These are phyloP conservation scores for Clavelina lepadiformis DNA, from an alignment of 23 tunicate species.

Conservation along the genomic window DNA sequence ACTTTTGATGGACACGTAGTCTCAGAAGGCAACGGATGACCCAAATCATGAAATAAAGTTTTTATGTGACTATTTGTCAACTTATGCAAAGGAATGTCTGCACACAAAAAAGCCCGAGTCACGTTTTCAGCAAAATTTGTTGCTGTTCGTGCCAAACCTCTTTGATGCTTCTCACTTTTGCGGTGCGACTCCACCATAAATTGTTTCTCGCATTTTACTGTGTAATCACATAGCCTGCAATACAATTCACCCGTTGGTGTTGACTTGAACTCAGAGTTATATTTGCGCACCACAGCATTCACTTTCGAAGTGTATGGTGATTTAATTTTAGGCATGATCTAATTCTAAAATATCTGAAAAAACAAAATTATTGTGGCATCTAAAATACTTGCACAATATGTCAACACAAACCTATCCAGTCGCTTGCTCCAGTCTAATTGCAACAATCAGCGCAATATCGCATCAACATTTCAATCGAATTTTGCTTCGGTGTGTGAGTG, in stretches of 20 bases:
- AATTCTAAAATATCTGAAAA: too few relatives aligned
- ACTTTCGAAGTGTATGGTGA: conserved; percentile 9
- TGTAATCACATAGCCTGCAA: conserved; percentile 11
- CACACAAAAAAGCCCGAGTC: conserved; percentile 18
- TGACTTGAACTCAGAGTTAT: not conserved
- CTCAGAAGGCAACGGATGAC: conserved; percentile 25
- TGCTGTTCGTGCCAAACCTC: not conserved
- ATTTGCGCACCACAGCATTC: not conserved
- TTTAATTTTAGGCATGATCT: conserved; percentile 28
- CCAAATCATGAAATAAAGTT: too few relatives aligned
- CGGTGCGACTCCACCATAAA: conserved; percentile 13
- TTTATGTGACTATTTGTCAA: too few relatives aligned
- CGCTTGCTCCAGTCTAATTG: too few relatives aligned
- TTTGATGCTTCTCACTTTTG: conserved; percentile 9
- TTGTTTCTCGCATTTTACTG: conserved; percentile 8
- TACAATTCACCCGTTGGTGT: conserved; percentile 6
- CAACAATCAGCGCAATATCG: too few relatives aligned
- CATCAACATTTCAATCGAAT: too few relatives aligned
- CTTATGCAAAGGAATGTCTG: conserved; percentile 37
- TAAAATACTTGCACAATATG: too few relatives aligned
- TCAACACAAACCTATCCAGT: too few relatives aligned
- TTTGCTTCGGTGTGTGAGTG: too few relatives aligned
- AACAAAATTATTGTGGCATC: too few relatives aligned
- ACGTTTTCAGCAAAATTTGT: conserved; percentile 20
- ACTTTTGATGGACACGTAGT: conserved; percentile 23